Evolutionary conservation across 1,140 invertebrate species (phyloP), one percentile per base, ranked within the genome.

Genomic region (Cydia splendana): DNA sequence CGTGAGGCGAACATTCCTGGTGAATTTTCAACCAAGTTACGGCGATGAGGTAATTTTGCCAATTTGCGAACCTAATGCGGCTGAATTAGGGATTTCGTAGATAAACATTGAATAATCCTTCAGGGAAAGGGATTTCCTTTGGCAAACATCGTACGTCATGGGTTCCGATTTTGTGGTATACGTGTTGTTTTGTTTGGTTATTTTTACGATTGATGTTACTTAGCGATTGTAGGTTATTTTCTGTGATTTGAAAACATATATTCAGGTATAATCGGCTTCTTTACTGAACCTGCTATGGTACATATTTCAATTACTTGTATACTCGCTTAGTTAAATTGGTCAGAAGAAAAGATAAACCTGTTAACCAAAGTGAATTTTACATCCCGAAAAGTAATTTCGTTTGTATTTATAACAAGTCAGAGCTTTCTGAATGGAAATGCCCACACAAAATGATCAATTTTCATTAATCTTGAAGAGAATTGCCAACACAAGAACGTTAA

Each of bases 31-130:
- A 82, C 80, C 30, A 38, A 77, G 79, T 81, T 84, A 77, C 48
- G 77, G 75, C 77, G 78, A 84, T 80, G 76, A 80, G 85, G 81
- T 86, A 86, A 84, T 87, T 84, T 75, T 71, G 71, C 79, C 82
- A 84, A 87, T 87, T 86, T 82, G 79, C 73, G 78, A 80, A 78
- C 71, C 65, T 83, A 82, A 87, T 82, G 71, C 77, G 77, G 82
- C 75, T 62, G 18, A 79, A 83, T 82, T 82, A 82, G 79, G 77
- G 71, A 82, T 74, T 71, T 71, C 34, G 34, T 20, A 20, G 67
- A 75, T 65, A 62, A 75, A 75, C 75, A 65, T 75, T 71, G 67
- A 71, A 71, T 71, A 71, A 71, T 71, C 67, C 67, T 71, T 71
- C 18, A 34, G 67, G 67, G 67, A 38, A 71, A 71, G 34, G 67